Evolutionary conservation across 2,797 vertebrate species (phyloP).

Genomic region (Trichosurus vulpecula): DNA sequence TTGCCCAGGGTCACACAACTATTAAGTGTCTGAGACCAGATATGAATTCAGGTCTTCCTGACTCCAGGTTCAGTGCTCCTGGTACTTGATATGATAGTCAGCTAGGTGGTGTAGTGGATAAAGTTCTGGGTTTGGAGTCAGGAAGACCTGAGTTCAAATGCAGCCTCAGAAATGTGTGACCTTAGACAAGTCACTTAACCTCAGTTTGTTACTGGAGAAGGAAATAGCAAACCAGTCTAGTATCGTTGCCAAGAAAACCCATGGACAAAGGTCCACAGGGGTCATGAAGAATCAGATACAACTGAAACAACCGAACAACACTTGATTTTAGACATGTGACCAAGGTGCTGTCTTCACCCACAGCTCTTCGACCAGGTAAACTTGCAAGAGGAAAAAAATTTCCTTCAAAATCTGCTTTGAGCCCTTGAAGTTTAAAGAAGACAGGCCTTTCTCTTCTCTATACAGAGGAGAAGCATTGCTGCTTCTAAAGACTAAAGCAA

Average conservation of each 20-base stretch:
- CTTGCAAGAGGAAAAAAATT: slow-evolving; percentile 6
- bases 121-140: background rate
- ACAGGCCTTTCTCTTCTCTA: slow-evolving; percentile 35
- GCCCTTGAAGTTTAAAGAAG: slow-evolving; percentile 15
- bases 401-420: slow-evolving; percentile 32
- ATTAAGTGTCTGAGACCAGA: background rate
- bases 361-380: background rate
- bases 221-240: background rate
- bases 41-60: background rate
- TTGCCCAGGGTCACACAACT: background rate
- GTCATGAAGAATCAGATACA: background rate
- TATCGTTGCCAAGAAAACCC: background rate
- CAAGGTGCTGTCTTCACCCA: background rate
- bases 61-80: background rate
- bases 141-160: background rate
- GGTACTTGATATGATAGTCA: background rate
- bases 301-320: background rate
- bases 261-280: background rate
- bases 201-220: background rate
- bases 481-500: slow-evolving; percentile 48
- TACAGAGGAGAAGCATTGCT: slow-evolving; percentile 14
- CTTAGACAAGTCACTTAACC: background rate
- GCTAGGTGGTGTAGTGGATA: background rate
- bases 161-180: background rate
- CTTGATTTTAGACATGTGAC: background rate